Base-by-base conservation (phyloP, 92 coral and sea anemone species). In the Meandrina meandrites region DNA sequence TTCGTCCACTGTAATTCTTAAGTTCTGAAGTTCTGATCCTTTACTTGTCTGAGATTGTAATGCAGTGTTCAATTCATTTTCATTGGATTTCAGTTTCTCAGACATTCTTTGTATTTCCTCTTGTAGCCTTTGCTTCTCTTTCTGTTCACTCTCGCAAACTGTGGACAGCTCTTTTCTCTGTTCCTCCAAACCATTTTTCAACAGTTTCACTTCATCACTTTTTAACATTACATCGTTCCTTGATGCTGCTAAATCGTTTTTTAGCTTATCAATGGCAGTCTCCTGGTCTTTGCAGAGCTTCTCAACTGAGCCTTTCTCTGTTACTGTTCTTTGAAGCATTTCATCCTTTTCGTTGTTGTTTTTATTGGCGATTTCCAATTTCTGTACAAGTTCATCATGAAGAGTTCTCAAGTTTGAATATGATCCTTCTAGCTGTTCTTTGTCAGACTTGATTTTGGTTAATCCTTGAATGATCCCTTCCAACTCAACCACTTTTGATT, bases 291-390 rank as follows among this genome's bases (percentile, higher is more conserved):
- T 70, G 51, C 87, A 93, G 79, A 84, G 90, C 14, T 88, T 79
- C 50, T 94, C 87, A 24, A 95, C 87, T 8, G 90, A 76, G 15
- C 88, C 83, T 78, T 92, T 93, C 84, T 95, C 99, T 27, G 60
- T 85, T 17, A 47, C 30, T 0, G 90, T 75, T 35, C 47, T 83
- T 30, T 89, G 81, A 14, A 94, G 82, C 14, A 79, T 84, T 54
- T 87, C 68, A 24, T 89, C 89, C 35, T 87, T 75, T 53, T 79
- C 79, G 0, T 47, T 72, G 51, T 87, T 81, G 30, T 56, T 88
- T 56, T 88, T 81, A 37, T 81, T 87, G 18, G 92, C 82, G 21
- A 90, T 71, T 75, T 90, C 93, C 35, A 91, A 79, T 62, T 91
- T 90, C 24, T 83, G 87, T 57, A 87, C 81, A 48, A 92, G 83